A percentile compares a stretch with the other conserved stretches of the same genome.
phyloP scores from a whole-genome alignment of 1,140 invertebrate genomes.

The Vanessa atalanta region DNA sequence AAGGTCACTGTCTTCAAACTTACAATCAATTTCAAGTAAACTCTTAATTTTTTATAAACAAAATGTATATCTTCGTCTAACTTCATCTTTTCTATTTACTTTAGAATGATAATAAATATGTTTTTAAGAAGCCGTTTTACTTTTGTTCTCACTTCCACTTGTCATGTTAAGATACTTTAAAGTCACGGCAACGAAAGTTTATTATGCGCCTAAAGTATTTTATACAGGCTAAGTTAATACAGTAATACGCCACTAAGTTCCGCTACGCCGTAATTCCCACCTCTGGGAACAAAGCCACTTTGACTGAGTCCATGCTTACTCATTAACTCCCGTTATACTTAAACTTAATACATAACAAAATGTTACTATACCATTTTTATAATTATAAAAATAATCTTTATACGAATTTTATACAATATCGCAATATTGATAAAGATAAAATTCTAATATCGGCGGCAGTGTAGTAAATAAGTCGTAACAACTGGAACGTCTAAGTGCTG shows the following conservation, averaged over 20 bases:
- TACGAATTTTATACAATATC: no score
- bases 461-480: no score
- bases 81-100: neutral
- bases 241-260: slow-evolving; percentile 25
- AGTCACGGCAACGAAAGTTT: slow-evolving; percentile 13
- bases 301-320: slow-evolving; percentile 27
- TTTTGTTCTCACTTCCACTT: neutral
- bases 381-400: neutral
- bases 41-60: neutral
- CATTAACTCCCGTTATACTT: slow-evolving; percentile 28
- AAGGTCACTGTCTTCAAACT: slow-evolving; percentile 33
- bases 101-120: neutral
- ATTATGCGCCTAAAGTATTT: neutral
- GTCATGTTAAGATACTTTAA: slow-evolving; percentile 13
- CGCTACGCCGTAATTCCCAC: slow-evolving; percentile 37
- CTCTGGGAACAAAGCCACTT: slow-evolving; percentile 36
- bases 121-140: neutral
- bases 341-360: slow-evolving; percentile 1
- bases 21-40: slow-evolving; percentile 5
- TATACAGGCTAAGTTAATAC: slow-evolving; percentile 24
- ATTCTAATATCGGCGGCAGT: no score
- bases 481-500: no score
- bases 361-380: neutral
- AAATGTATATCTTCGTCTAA: neutral
- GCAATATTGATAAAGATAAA: no score